These are phyloP conservation scores for Ophion ventricosus DNA, from an alignment of 2,888 invertebrate genomes.

Conservation along the genomic window DNA sequence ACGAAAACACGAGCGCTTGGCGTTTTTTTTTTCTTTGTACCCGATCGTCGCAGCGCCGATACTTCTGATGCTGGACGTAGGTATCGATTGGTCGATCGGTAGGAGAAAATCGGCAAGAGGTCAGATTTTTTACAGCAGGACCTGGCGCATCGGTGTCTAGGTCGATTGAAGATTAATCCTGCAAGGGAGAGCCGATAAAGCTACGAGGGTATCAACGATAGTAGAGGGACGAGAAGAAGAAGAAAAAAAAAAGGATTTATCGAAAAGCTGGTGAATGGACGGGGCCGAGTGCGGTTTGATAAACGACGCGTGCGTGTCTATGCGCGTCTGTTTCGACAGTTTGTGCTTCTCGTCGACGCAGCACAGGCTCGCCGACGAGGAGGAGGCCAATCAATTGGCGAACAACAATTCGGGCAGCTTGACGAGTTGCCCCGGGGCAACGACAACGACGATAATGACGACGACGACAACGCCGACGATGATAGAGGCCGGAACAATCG, in stretches of 20 bases:
- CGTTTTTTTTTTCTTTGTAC: no score
- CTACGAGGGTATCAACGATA: neutral
- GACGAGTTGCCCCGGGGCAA: constrained; percentile 38
- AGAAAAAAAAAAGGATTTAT: neutral
- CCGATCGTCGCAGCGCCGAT: neutral
- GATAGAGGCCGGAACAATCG: constrained; percentile 85
- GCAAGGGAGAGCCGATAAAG: neutral
- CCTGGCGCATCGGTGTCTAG: neutral
- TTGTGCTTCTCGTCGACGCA: constrained; percentile 93
- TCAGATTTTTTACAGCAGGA: neutral
- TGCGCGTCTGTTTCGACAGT: constrained; percentile 96
- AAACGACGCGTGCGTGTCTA: constrained; percentile 87
- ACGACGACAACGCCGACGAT: constrained; percentile 68
- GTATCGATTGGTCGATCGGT: neutral
- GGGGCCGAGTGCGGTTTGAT: constrained; percentile 80
- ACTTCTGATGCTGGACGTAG: constrained; percentile 4
- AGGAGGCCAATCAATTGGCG: constrained; percentile 86
- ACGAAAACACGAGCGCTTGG: constrained; percentile 4
- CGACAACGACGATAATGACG: constrained; percentile 76
- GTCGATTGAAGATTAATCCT: neutral
- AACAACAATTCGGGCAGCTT: constrained; percentile 56
- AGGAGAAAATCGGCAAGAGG: neutral
- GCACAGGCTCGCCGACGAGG: constrained; percentile 92
- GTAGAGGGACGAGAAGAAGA: constrained; percentile 8
- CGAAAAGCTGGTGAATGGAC: constrained; percentile 78